These are phyloP conservation scores for Noctilio leporinus DNA, from an alignment of 2,113 vertebrate genomes.

Conservation along the genomic window DNA sequence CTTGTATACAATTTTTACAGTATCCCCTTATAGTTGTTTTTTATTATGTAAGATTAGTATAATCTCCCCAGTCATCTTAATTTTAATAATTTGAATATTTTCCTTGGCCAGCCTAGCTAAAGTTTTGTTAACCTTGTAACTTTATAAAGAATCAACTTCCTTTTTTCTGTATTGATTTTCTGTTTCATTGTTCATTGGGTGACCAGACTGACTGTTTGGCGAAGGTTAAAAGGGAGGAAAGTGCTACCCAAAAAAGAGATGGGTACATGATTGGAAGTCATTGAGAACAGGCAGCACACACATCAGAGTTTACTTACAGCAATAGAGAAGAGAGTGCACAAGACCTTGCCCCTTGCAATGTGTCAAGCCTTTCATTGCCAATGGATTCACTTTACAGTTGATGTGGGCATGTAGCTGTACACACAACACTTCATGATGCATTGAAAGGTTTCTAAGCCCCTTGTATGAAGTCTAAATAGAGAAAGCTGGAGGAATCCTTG, in stretches of 20 bases:
- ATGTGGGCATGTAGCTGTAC: neutral
- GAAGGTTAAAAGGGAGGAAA: neutral
- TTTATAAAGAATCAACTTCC: neutral
- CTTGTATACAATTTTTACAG: neutral
- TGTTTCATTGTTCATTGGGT: neutral
- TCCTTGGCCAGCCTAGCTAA: neutral
- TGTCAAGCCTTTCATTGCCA: neutral
- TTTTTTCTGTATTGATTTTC: neutral
- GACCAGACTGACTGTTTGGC: neutral
- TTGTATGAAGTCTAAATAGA: neutral
- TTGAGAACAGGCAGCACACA: neutral
- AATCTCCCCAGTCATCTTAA: neutral
- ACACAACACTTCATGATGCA: neutral
- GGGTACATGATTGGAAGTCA: neutral
- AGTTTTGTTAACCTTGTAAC: neutral
- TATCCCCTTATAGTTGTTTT: neutral
- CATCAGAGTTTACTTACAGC: neutral
- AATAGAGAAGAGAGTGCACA: neutral
- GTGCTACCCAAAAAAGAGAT: neutral
- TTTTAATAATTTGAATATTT: neutral
- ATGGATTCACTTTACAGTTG: too few species aligned
- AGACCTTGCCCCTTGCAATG: neutral
- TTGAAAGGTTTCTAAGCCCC: neutral
- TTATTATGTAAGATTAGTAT: neutral
- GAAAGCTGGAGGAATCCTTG: neutral